Percentiles rank a stretch among this genome's conserved stretches.
Conservation (phyloP, 2,888 invertebrate species). For the Nezara viridula region DNA sequence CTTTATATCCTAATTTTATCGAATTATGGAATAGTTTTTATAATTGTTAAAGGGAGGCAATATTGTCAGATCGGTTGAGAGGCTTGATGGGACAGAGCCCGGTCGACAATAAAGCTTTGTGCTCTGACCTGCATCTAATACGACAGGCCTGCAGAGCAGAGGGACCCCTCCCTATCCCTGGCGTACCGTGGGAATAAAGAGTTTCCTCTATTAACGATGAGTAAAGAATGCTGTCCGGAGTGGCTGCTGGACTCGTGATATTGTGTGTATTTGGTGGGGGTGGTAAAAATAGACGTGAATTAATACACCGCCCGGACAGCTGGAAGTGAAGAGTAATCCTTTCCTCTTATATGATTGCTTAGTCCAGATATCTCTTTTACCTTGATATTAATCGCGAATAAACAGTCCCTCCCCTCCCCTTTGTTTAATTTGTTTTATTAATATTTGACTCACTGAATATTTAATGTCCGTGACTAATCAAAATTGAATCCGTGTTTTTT, state of each 20-base stretch:
- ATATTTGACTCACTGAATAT: too few relatives aligned
- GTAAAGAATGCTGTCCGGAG: slow-evolving; percentile 12
- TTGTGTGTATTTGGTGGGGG: slow-evolving; percentile 26
- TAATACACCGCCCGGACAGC: slow-evolving; percentile 13
- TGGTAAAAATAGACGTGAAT: slow-evolving; percentile 50
- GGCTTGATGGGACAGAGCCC: neutral
- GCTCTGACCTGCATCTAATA: slow-evolving; percentile 43
- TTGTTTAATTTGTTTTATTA: too few relatives aligned
- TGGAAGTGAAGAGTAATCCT: neutral
- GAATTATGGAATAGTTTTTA: neutral
- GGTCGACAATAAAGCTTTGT: slow-evolving; percentile 18
- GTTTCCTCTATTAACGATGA: slow-evolving; percentile 51
- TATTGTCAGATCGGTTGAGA: neutral
- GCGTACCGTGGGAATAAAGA: slow-evolving; percentile 50
- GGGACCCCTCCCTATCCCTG: neutral
- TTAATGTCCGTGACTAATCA: too few relatives aligned
- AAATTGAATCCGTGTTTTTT: too few relatives aligned
- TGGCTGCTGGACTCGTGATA: slow-evolving; percentile 16
- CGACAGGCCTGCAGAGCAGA: neutral
- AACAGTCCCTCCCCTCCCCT: too few relatives aligned
- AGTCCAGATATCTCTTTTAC: neutral
- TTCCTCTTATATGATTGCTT: neutral
- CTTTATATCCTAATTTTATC: neutral
- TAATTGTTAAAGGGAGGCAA: neutral
- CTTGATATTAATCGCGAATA: neutral